These are phyloP conservation scores for Tetanocera ferruginea DNA, from an alignment of 2,888 invertebrate species.

Conservation along the genomic window DNA sequence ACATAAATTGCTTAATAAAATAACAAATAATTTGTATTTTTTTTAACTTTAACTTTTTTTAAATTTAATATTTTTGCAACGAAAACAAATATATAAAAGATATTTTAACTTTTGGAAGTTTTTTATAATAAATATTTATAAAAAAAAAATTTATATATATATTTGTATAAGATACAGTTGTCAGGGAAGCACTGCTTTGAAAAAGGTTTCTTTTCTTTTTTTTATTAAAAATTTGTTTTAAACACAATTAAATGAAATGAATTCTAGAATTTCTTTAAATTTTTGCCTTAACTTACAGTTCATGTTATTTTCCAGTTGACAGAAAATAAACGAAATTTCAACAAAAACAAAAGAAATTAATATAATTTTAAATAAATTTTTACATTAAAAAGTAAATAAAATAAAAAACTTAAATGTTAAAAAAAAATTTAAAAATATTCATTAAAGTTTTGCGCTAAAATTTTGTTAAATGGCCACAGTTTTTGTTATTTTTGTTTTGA, in stretches of 20 bases:
- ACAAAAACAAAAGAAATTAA: slow-evolving; percentile 41
- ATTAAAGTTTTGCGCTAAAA: slow-evolving; percentile 18
- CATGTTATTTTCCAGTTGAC: slow-evolving; percentile 46
- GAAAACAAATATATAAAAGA: too few relatives aligned
- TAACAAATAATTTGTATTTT: background rate
- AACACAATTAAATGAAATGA: background rate
- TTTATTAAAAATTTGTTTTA: background rate
- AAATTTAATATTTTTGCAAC: too few relatives aligned
- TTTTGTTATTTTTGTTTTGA: slow-evolving; percentile 29
- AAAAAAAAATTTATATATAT: background rate
- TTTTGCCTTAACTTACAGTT: slow-evolving; percentile 30
- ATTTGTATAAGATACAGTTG: slow-evolving; percentile 36
- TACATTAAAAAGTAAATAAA: slow-evolving; percentile 22
- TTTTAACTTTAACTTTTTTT: background rate
- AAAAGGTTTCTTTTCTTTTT: slow-evolving; percentile 20
- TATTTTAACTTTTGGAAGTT: too few relatives aligned
- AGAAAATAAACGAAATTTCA: slow-evolving; percentile 50
- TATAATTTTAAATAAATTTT: slow-evolving; percentile 29
- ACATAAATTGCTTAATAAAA: background rate
- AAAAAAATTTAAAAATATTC: slow-evolving; percentile 16
- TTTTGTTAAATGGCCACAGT: slow-evolving; percentile 51
- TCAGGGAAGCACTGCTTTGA: slow-evolving; percentile 35
- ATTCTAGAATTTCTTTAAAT: slow-evolving; percentile 10
- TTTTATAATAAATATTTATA: too few relatives aligned
- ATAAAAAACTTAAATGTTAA: slow-evolving; percentile 17